These are phyloP conservation scores for Chloebia gouldiae DNA, from an alignment of 2,113 vertebrate genomes.

Conservation along the genomic window DNA sequence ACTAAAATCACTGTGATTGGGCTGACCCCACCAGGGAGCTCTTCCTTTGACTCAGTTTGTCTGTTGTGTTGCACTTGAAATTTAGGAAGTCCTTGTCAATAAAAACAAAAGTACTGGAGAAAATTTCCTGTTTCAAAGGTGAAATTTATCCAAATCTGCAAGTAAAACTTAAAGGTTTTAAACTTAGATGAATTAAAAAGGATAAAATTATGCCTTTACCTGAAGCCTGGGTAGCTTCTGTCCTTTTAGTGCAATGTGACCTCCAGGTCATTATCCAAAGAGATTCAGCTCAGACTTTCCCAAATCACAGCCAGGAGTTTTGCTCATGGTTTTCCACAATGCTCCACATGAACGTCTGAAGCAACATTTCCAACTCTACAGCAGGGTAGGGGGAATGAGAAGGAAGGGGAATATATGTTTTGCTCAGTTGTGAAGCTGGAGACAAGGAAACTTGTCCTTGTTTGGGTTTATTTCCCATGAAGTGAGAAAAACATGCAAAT, in stretches of 20 bases:
- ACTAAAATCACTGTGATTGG: accelerated
- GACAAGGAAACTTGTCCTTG: constrained; percentile 30
- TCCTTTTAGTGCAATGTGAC: background rate
- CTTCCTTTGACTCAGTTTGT: background rate
- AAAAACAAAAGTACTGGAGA: background rate
- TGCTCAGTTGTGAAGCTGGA: constrained; percentile 10
- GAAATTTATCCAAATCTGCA: background rate
- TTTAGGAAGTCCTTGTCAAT: background rate
- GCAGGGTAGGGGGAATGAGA: background rate
- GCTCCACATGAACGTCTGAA: background rate
- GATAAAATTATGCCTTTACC: background rate
- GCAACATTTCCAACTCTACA: background rate
- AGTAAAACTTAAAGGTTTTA: background rate
- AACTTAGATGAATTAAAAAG: background rate
- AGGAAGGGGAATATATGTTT: background rate
- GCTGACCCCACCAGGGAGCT: accelerated
- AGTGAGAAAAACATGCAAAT: constrained; percentile 51
- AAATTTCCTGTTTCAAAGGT: background rate
- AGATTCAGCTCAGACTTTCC: background rate
- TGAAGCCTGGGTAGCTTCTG: background rate
- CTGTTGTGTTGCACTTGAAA: accelerated
- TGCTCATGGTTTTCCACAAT: background rate
- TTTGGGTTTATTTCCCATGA: background rate
- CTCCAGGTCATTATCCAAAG: background rate
- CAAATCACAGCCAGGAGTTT: background rate